Evolutionary conservation across 2,888 invertebrate species (phyloP).

Genomic region (Folsomia candida): DNA sequence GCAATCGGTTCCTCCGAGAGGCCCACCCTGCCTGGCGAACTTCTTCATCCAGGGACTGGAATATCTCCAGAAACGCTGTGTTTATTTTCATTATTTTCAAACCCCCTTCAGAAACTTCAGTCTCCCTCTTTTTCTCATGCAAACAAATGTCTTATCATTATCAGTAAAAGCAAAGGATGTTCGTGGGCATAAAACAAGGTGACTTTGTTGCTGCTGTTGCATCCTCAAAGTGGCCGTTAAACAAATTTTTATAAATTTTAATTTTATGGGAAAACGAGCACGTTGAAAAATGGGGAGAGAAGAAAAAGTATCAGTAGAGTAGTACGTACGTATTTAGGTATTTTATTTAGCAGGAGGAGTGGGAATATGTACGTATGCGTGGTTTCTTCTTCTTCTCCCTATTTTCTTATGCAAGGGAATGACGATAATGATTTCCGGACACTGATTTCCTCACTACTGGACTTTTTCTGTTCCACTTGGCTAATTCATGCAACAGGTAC

Average conservation of each 20-base stretch:
- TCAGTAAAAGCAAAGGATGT: too few relatives aligned
- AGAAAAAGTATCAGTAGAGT: conserved; percentile 13
- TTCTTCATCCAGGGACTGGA: conserved; percentile 1
- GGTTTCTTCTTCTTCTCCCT: neutral
- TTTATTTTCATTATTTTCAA: conserved; percentile 4
- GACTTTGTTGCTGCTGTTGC: too few relatives aligned
- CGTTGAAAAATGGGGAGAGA: neutral
- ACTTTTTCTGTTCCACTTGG: conserved; percentile 2
- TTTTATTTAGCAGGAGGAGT: neutral
- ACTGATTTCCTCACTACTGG: conserved; percentile 10
- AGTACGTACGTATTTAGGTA: neutral
- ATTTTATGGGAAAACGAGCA: conserved; percentile 8
- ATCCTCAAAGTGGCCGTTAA: neutral
- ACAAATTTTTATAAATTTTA: neutral
- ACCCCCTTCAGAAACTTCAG: too few relatives aligned
- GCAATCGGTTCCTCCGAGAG: neutral
- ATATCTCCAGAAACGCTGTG: neutral
- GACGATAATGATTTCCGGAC: conserved; percentile 8
- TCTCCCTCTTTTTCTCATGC: neutral
- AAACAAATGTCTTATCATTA: conserved; percentile 10
- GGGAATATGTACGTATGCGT: neutral
- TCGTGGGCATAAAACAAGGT: too few relatives aligned
- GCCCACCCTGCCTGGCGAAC: neutral
- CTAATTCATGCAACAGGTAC: conserved; percentile 3
- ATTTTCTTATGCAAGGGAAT: neutral